Conservation (phyloP, 2,888 invertebrate species). For the Andrena bucephala region DNA sequence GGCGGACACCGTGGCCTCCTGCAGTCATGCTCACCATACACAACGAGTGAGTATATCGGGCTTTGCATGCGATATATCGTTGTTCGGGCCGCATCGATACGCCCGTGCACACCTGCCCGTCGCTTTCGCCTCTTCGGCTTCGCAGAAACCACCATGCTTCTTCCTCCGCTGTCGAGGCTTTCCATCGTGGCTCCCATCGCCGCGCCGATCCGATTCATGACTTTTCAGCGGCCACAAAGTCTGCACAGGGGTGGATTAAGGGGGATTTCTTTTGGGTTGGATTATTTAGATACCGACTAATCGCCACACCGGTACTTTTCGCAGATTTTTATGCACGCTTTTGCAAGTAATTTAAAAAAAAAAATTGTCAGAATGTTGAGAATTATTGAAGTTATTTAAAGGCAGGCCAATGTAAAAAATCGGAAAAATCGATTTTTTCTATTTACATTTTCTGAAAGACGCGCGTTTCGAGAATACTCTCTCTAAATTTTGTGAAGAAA, state of each 20-base stretch:
- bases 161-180: neutral
- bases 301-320: no score
- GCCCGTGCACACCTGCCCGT: conserved; percentile 9
- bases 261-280: no score
- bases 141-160: conserved; percentile 23
- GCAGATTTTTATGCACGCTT: no score
- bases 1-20: conserved; percentile 67
- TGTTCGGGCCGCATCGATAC: conserved; percentile 20
- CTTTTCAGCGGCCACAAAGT: conserved; percentile 37
- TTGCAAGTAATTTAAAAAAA: no score
- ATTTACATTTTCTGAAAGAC: no score
- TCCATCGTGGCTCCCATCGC: neutral
- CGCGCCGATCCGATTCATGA: conserved; percentile 31
- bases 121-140: conserved; percentile 24
- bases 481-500: no score
- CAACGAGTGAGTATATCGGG: conserved; percentile 73
- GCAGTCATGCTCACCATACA: conserved; percentile 78
- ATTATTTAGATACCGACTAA: no score
- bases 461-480: no score
- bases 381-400: no score
- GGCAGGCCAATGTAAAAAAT: no score
- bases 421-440: no score
- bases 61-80: conserved; percentile 51
- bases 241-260: conserved; percentile 9
- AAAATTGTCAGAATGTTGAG: no score